Base-by-base conservation (phyloP, 2,888 invertebrate genomes). In the Amphipoea oculea region DNA sequence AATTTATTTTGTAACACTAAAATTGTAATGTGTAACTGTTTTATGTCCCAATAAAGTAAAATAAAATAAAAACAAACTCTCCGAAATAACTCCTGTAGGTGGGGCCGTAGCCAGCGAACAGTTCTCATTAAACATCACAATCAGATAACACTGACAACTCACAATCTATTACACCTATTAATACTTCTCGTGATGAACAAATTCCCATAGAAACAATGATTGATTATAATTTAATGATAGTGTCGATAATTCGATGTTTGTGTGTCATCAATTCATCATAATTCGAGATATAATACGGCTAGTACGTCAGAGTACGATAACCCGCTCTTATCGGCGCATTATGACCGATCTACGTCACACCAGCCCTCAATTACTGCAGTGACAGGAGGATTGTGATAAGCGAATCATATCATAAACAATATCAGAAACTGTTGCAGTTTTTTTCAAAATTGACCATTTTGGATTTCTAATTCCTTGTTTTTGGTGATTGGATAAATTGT, bases 271-370 rank as follows among this genome's bases (percentile, higher is more conserved):
- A 82, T 82, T 79, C 85, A 79, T 89, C 78, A 89, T 83, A 83
- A 75, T 79, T 79, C 82, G 81, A 67, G 76, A 85, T 83, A 84
- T 82, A 82, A 71, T 51, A 63, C 69, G 69, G 74, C 42, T 66
- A 70, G 72, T 66, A 87, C 92, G 91, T 89, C 90, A 90, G 57
- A 86, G 86, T 76, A 85, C 88, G 92, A 91, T 90, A 91, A 88
- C 92, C 88, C 74, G 73, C 70, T 81, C 82, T 84, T 92, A 91
- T 90, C 89, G 79, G 45, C 81, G 86, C 86, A 87, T 90, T 89
- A 90, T 76, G 80, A 79, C 73, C 76, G 71, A 84, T 78, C 73
- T 80, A 89, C 92, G 92, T 92, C 92, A 92, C 87, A 29, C 79
- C 74, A 73, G 73, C 83, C 75, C 83, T 88, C 83, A 86, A 87